Percentiles rank a stretch among this genome's conserved stretches.
These are phyloP conservation scores for Delia radicum DNA, from an alignment of 1,140 invertebrate species.

Conservation along the genomic window DNA sequence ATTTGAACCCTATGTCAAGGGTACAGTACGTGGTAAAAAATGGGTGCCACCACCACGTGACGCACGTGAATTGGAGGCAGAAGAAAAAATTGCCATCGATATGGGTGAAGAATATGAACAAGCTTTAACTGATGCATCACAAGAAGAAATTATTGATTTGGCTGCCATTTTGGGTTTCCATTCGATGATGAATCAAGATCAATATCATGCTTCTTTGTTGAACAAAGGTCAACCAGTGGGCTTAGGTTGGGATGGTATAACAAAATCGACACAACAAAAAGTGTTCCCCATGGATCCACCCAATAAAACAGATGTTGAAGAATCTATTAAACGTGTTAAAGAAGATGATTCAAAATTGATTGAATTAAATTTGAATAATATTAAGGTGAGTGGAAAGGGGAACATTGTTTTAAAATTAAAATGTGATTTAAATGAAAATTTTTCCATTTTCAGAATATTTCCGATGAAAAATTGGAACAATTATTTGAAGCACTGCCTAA, in stretches of 20 bases:
- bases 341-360: conserved; percentile 84
- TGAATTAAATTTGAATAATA: conserved; percentile 96
- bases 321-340: conserved; percentile 83
- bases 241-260: conserved; percentile 89
- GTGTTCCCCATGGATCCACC: conserved; percentile 88
- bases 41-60: conserved; percentile 88
- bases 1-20: conserved; percentile 88
- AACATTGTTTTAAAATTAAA: neutral
- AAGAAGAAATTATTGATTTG: conserved; percentile 98
- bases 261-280: conserved; percentile 91
- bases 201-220: conserved; percentile 94
- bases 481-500: conserved; percentile 84
- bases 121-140: conserved; percentile 85
- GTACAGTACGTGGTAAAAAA: conserved; percentile 88
- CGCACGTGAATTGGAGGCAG: conserved; percentile 75
- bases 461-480: conserved; percentile 90
- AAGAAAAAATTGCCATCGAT: conserved; percentile 89
- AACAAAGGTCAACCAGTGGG: conserved; percentile 88
- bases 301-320: conserved; percentile 90
- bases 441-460: conserved; percentile 80
- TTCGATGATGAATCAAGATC: conserved; percentile 99
- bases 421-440: conserved; percentile 13
- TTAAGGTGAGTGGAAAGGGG: conserved; percentile 68
- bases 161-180: conserved; percentile 98
- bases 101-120: conserved; percentile 94